Percentiles rank a stretch among this genome's conserved stretches.
Evolutionary conservation across 2,797 vertebrate species (phyloP).

Genomic region (Eulemur albifrons): DNA sequence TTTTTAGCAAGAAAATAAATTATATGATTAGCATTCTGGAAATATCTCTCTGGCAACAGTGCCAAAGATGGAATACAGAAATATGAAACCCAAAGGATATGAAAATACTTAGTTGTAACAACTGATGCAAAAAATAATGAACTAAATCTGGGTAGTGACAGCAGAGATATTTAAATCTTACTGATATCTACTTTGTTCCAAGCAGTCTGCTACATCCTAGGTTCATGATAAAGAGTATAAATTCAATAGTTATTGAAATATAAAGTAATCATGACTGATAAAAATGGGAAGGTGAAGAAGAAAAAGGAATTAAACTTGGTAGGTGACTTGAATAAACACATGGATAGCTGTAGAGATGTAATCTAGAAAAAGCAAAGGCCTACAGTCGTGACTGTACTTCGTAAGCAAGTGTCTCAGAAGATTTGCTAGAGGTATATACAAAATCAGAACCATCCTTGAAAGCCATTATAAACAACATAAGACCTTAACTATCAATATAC

Average conservation of each 20-base stretch:
- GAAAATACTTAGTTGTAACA: constrained; percentile 41
- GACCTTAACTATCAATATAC: not conserved
- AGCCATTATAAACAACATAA: constrained; percentile 27
- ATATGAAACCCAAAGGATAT: constrained; percentile 9
- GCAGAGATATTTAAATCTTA: constrained; percentile 35
- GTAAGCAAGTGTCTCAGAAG: not conserved
- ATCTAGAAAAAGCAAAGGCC: constrained; percentile 8
- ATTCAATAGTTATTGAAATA: constrained; percentile 30
- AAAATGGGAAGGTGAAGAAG: not conserved
- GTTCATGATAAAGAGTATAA: not conserved
- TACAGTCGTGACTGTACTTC: not conserved
- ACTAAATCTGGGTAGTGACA: constrained; percentile 5
- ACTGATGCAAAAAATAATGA: not conserved
- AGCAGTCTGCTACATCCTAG: not conserved
- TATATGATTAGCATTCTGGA: constrained; percentile 4
- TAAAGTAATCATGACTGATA: not conserved
- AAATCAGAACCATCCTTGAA: constrained; percentile 24
- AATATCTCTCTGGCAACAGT: constrained; percentile 9
- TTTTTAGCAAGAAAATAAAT: constrained; percentile 40
- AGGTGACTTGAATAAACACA: constrained; percentile 3
- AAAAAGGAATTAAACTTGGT: not conserved
- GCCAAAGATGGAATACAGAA: not conserved
- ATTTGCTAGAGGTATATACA: not conserved
- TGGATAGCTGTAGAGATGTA: not conserved
- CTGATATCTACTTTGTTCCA: not conserved